Conservation (phyloP, 2,113 vertebrate genomes). For the Silurus glanis region DNA sequence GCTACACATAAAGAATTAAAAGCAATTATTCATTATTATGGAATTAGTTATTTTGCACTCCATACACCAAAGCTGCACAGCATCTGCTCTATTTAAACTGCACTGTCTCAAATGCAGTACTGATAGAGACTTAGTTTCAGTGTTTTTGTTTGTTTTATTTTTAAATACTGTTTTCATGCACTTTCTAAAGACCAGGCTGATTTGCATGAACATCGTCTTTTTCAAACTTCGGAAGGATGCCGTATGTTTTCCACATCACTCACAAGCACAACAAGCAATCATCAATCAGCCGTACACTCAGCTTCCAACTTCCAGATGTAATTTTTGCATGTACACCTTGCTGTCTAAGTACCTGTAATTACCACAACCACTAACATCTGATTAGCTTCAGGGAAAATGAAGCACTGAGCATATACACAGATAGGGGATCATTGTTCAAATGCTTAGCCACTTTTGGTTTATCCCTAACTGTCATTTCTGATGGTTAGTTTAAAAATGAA, state of each 20-base stretch:
- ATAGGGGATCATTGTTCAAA: neutral
- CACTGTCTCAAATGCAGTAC: neutral
- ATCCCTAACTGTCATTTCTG: constrained; percentile 4
- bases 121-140: neutral
- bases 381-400: constrained; percentile 35
- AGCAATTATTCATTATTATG: neutral
- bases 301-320: constrained; percentile 27
- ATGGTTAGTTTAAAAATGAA: neutral
- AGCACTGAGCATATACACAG: constrained; percentile 17
- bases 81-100: constrained; percentile 11
- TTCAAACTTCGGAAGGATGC: constrained; percentile 28
- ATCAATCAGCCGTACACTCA: constrained; percentile 38
- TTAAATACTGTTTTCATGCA: constrained; percentile 29
- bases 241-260: constrained; percentile 39
- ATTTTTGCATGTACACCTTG: constrained; percentile 33
- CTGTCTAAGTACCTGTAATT: constrained; percentile 44
- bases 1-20: neutral
- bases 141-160: constrained; percentile 33
- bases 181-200: neutral
- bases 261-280: constrained; percentile 47
- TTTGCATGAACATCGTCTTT: neutral
- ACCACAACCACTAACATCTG: constrained; percentile 31
- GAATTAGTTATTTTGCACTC: neutral
- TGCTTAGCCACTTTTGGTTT: constrained; percentile 1
- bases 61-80: neutral